Evolutionary conservation across 2,797 vertebrate species (phyloP), one percentile per base, ranked within the genome.

Genomic region (Falco cherrug): DNA sequence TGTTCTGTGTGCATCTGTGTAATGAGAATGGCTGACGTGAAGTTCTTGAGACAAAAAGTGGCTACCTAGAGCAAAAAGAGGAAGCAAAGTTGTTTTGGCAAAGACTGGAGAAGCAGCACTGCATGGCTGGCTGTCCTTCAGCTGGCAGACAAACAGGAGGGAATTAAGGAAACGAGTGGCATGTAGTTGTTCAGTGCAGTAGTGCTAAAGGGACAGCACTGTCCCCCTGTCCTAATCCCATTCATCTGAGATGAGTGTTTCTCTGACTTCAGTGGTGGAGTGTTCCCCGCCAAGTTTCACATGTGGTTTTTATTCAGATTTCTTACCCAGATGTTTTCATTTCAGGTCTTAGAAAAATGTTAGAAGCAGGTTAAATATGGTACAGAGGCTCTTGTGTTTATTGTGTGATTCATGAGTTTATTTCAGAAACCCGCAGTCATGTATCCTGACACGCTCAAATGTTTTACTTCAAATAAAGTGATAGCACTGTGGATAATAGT

Each of bases 361-460:
- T 82, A 80, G 77, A 81, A 90, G 74, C 95, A 86, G 91, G 93
- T 96, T 92, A 96, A 94, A 90, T 87, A 74, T 54, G 93, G 90
- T 95, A 68, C 94, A 94, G 92, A 85, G 87, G 29, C 77, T 93
- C 94, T 87, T 96, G 92, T 98, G 95, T 98, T 96, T 97, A 81
- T 65, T 95, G 86, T 79, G 80, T 91, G 83, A 88, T 91, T 94
- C 93, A 97, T 93, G 71, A 89, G 86, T 96, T 95, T 96, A 82
- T 94, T 93, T 97, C 88, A 94, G 95, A 95, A 97, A 39, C 87
- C 79, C 87, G 82, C 78, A 90, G 63, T 93, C 57, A 77, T 95
- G 78, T 94, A 74, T 92, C 65, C 92, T 91, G 80, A 77, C 84
- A 93, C 64, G 26, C 85, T 92, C 63, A 82, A 85, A 48, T 47